These are phyloP conservation scores for Garrulus glandarius DNA, from an alignment of 2,797 vertebrate genomes.

Conservation along the genomic window DNA sequence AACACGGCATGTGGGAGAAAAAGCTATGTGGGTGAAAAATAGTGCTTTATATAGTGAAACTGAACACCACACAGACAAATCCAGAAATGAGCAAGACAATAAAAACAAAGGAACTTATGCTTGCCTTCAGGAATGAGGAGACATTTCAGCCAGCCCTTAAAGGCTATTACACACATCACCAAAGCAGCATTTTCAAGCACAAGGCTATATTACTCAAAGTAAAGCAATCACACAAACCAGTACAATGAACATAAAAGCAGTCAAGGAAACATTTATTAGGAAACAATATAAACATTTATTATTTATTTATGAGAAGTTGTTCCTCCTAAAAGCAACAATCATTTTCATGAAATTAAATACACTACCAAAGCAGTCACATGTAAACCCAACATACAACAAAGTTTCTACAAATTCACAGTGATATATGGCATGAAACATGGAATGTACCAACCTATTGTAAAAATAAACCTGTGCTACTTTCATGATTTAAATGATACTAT, in stretches of 20 bases:
- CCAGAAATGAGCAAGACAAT: not conserved
- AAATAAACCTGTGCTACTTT: not conserved
- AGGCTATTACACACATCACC: not conserved
- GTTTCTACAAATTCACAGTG: not conserved
- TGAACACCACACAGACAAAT: not conserved
- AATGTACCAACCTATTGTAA: not conserved
- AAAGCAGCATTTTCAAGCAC: not conserved
- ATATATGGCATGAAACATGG: not conserved
- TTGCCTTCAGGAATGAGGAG: conserved; percentile 4
- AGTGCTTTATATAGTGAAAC: conserved; percentile 14
- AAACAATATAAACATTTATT: not conserved
- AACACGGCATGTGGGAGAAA: not conserved
- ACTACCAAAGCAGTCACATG: not conserved
- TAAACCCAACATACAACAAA: not conserved
- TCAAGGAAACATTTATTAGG: not conserved
- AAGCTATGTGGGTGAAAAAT: conserved; percentile 18
- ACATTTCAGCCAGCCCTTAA: not conserved
- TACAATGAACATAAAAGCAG: not conserved
- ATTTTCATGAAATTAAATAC: not conserved
- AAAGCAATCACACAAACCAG: not conserved
- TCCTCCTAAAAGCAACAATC: not conserved
- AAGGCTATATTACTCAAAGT: not conserved
- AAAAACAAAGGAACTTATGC: conserved; percentile 1
- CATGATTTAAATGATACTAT: not conserved
- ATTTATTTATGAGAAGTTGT: not conserved